Base-by-base conservation (phyloP, 2,797 vertebrate genomes). In the Diplodus puntazzo region DNA sequence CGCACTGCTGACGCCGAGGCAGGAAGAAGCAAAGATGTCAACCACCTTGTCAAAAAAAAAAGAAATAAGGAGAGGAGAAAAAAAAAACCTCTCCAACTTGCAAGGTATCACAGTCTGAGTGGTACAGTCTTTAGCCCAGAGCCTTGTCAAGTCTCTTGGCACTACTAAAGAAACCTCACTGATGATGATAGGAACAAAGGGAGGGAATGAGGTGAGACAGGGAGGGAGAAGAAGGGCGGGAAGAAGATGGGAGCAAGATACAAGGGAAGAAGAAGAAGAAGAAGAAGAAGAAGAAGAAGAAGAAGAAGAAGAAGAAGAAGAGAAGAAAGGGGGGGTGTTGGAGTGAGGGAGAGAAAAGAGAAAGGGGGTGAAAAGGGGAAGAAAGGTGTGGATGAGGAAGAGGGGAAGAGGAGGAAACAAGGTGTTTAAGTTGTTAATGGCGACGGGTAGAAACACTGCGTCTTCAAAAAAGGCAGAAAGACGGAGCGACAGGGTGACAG, bases 1-100 rank as follows among this genome's bases (percentile, higher is more conserved):
- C 77, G 49, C 91, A 86, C 85, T 82, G 92, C 92, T 92, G 91
- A 94, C 86, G 67, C 88, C 3, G 43, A 79, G 79, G 87, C 90
- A 91, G 87, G 89, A 88, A 89, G 87, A 88, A 88, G 90, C 73
- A 83, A 90, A 90, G 75, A 91, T 81, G 89, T 87, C 86, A 85
- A 87, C 90, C 89, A 83, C 68, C 85, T 77, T 89, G 91, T 90
- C 80, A 89, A 84, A 89, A 87, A 76, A 72, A 75, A 70, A 72
- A 45, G 45, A 69, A 27, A 25, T 7, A 7, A 25, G 7, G 16
- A 11, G 68, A 45, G 21, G 14, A 66, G 69, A 71, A 81, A 64
- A 11, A 10, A 70, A 74, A 81, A 64, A 58, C 0, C 9, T 20
- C 18, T n/a, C n/a, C 49, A 79, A 77, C 70, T 83, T 81, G 75